Conservation (phyloP, 2,113 vertebrate species). For the Dermatemys mawii region DNA sequence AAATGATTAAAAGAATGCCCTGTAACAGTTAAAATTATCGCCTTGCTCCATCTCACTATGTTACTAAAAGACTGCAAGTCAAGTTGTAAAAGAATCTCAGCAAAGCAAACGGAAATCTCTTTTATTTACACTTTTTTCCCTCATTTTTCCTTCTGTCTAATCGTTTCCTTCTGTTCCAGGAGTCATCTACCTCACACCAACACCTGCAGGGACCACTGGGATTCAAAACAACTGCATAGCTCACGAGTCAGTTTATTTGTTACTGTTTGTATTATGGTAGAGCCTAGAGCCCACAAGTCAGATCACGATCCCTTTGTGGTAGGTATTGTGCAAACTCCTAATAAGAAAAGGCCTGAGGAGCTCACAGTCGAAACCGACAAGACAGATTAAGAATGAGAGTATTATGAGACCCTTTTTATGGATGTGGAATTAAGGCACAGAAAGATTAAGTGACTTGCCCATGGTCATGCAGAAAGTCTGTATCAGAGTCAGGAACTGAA, state of each 20-base stretch:
- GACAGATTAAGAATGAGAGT: neutral
- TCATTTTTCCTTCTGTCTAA: neutral
- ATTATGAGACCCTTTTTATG: neutral
- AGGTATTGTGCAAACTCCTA: neutral
- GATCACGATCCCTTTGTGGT: neutral
- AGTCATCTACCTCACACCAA: neutral
- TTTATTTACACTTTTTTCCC: neutral
- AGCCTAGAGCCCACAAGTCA: neutral
- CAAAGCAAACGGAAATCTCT: constrained; percentile 39
- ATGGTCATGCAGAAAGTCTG: neutral
- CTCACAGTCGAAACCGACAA: neutral
- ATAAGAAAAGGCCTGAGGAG: neutral
- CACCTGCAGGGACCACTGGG: constrained; percentile 13
- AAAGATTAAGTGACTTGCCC: neutral
- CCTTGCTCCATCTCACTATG: constrained; percentile 17
- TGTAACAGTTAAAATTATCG: constrained; percentile 27
- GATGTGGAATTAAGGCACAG: neutral
- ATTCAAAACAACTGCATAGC: neutral
- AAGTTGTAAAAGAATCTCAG: constrained; percentile 3
- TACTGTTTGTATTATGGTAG: neutral
- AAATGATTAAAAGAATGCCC: constrained; percentile 53
- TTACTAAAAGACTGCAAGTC: constrained; percentile 24
- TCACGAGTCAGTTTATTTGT: neutral
- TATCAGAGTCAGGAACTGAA: neutral
- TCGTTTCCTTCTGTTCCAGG: neutral